Conservation (phyloP, 1,140 invertebrate genomes). For the Helicoverpa armigera region DNA sequence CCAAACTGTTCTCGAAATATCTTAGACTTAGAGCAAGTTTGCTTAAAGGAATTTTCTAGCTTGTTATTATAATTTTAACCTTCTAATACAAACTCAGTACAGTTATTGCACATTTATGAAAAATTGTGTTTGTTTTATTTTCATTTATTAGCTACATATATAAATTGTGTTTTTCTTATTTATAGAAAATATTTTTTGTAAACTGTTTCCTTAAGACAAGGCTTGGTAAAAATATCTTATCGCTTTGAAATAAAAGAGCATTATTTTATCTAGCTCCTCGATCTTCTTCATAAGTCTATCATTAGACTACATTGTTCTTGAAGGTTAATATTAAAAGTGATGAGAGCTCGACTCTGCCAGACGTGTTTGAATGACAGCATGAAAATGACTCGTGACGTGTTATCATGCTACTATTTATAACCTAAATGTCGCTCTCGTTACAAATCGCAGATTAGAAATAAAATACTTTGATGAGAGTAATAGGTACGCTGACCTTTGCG, state of each 20-base stretch:
- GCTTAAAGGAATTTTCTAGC: neutral
- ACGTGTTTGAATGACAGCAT: neutral
- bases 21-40: neutral
- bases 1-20: slow-evolving; percentile 7
- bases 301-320: slow-evolving; percentile 1
- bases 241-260: neutral
- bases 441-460: too few relatives aligned
- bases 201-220: neutral
- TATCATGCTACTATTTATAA: neutral
- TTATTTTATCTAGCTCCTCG: neutral
- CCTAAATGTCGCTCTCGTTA: neutral
- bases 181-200: neutral
- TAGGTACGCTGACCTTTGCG: too few relatives aligned
- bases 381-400: neutral
- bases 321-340: slow-evolving; percentile 17
- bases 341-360: slow-evolving; percentile 9
- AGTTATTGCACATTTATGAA: slow-evolving; percentile 14
- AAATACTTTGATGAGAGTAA: too few relatives aligned
- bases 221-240: neutral
- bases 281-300: neutral
- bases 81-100: neutral
- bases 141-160: neutral
- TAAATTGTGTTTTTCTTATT: too few relatives aligned
- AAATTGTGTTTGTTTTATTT: neutral
- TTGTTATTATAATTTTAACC: slow-evolving; percentile 15